A percentile compares a stretch with the other conserved stretches of the same genome.
Evolutionary conservation across 2,113 vertebrate species (phyloP).

Genomic region (Equus przewalskii): DNA sequence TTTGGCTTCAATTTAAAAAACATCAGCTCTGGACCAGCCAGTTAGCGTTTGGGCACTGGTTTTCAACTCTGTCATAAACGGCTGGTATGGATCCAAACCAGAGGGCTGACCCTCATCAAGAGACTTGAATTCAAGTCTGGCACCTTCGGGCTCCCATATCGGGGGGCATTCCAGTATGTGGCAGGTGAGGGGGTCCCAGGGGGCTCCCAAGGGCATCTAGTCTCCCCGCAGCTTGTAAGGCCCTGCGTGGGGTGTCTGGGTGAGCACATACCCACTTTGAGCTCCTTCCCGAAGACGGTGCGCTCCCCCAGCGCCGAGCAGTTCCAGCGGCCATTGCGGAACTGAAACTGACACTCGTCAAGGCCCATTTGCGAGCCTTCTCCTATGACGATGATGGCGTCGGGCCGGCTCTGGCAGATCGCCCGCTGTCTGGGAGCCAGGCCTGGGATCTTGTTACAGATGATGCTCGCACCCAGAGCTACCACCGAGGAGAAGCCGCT

Average conservation of each 20-base stretch:
- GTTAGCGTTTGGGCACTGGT: not conserved
- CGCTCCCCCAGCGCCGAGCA: slow-evolving; percentile 97
- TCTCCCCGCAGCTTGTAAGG: not conserved
- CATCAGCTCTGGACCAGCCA: not conserved
- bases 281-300: slow-evolving; percentile 98
- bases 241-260: not conserved
- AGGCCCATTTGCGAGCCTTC: slow-evolving; percentile 99
- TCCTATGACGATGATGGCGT: slow-evolving; percentile 98
- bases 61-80: too few relatives aligned
- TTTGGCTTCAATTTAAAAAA: not conserved
- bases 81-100: not conserved
- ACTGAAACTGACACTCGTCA: slow-evolving; percentile 99
- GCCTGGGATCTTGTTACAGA: slow-evolving; percentile 99
- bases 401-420: slow-evolving; percentile 98
- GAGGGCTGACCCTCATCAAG: too few relatives aligned
- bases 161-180: not conserved
- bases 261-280: slow-evolving; percentile 98
- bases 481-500: slow-evolving; percentile 98
- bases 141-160: not conserved
- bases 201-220: not conserved
- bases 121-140: not conserved
- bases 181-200: not conserved
- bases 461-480: slow-evolving; percentile 98
- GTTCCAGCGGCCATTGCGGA: slow-evolving; percentile 98
- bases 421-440: slow-evolving; percentile 97